These are phyloP conservation scores for Scaptomyza graminum DNA, from an alignment of 1,140 invertebrate genomes.

Conservation along the genomic window DNA sequence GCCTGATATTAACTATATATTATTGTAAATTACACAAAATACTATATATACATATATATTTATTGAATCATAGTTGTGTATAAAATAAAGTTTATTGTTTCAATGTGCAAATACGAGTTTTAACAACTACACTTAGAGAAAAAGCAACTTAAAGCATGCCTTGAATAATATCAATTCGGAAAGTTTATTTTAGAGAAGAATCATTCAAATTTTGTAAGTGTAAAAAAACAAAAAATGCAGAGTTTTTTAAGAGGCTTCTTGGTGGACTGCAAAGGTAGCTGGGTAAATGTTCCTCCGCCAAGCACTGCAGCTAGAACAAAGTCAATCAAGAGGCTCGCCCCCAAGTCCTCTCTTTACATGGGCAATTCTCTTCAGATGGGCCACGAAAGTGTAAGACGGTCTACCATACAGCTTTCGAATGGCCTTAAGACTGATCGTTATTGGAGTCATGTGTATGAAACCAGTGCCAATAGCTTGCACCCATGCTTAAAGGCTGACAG, in stretches of 20 bases:
- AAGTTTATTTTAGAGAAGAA: too few relatives aligned
- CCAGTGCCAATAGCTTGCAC: conserved; percentile 93
- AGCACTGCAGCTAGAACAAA: background rate
- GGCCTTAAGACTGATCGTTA: background rate
- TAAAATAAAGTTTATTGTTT: conserved; percentile 79
- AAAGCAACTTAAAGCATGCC: background rate
- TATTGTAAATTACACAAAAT: conserved; percentile 22
- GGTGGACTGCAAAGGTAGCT: background rate
- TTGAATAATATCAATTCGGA: background rate
- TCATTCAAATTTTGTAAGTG: background rate
- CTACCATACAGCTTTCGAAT: too few relatives aligned
- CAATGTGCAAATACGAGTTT: conserved; percentile 42
- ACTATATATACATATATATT: conserved; percentile 48
- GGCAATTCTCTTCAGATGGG: background rate
- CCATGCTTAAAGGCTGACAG: conserved; percentile 92
- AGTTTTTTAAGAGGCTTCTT: background rate
- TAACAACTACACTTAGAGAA: too few relatives aligned
- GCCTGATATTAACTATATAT: conserved; percentile 27
- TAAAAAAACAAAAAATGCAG: conserved; percentile 9
- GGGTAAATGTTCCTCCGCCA: background rate
- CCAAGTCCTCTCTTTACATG: background rate
- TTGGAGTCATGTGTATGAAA: too few relatives aligned
- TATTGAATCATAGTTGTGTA: conserved; percentile 58
- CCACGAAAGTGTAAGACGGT: too few relatives aligned
- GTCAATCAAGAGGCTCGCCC: background rate